Evolutionary conservation across 2,888 invertebrate genomes (phyloP).

Genomic region (Tribolium freemani): DNA sequence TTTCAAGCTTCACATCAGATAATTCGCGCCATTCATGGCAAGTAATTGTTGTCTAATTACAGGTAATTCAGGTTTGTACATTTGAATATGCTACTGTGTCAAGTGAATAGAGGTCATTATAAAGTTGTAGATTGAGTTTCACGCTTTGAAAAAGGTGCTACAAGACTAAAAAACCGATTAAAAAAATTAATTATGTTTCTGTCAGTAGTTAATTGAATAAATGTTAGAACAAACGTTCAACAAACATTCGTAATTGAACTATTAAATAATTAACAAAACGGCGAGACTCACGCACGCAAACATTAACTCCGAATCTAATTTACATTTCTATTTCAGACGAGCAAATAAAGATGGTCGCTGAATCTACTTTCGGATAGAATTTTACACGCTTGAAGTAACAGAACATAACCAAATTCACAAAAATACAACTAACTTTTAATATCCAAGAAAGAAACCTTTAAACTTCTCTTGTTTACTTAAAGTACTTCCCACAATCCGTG

Average conservation of each 20-base stretch:
- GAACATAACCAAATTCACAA: background rate
- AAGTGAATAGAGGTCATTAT: background rate
- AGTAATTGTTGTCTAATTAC: background rate
- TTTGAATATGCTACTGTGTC: background rate
- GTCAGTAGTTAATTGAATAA: background rate
- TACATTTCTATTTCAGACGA: background rate
- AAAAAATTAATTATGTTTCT: background rate
- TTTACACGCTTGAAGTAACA: too few species aligned
- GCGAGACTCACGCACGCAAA: background rate
- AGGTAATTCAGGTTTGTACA: background rate
- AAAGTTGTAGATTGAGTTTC: background rate
- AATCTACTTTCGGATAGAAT: background rate
- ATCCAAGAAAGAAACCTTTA: background rate
- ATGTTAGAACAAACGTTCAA: background rate
- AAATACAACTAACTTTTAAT: background rate
- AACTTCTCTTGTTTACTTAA: background rate
- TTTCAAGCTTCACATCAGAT: too few species aligned
- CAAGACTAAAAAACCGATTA: background rate
- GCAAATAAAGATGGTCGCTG: background rate
- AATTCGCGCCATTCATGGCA: background rate
- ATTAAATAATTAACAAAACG: background rate
- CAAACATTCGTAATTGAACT: constrained; percentile 7
- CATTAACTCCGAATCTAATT: background rate
- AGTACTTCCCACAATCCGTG: background rate
- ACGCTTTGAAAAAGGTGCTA: background rate